Evolutionary conservation across 2,797 vertebrate genomes (phyloP).

Genomic region (Labeo calbasu): DNA sequence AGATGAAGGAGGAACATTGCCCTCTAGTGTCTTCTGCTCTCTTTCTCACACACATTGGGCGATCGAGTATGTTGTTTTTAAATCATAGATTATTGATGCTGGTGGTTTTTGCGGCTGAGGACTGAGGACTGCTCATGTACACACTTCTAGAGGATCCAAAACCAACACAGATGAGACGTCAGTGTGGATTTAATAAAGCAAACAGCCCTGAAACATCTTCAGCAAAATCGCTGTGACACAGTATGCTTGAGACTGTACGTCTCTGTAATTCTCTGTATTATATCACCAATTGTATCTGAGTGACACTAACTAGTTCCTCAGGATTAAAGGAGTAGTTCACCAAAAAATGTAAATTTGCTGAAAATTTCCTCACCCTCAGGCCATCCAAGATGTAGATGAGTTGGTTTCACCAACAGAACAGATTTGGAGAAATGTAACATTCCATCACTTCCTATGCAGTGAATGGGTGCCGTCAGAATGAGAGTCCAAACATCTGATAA

Average conservation of each 20-base stretch:
- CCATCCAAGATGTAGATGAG: not conserved
- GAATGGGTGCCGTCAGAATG: not conserved
- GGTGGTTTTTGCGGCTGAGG: not conserved
- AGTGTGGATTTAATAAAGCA: conserved; percentile 17
- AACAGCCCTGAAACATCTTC: not conserved
- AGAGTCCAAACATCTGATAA: not conserved
- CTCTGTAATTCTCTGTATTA: not conserved
- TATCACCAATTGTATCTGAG: too few species aligned
- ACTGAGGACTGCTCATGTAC: not conserved
- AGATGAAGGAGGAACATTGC: not conserved
- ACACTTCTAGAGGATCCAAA: not conserved
- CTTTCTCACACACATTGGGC: not conserved
- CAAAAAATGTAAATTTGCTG: not conserved
- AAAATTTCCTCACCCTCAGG: not conserved
- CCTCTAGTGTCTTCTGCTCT: conserved; percentile 12
- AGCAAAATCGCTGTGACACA: not conserved
- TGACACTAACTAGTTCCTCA: not conserved
- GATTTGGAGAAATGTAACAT: not conserved
- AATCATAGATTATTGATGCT: not conserved
- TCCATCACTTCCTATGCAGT: not conserved
- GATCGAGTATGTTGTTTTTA: not conserved
- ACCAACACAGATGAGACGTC: not conserved
- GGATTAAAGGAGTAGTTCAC: not conserved
- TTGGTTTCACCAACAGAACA: not conserved
- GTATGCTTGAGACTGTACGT: not conserved